Conservation (phyloP, 2,113 vertebrate species). For the Chaetorhynchus papuensis region DNA sequence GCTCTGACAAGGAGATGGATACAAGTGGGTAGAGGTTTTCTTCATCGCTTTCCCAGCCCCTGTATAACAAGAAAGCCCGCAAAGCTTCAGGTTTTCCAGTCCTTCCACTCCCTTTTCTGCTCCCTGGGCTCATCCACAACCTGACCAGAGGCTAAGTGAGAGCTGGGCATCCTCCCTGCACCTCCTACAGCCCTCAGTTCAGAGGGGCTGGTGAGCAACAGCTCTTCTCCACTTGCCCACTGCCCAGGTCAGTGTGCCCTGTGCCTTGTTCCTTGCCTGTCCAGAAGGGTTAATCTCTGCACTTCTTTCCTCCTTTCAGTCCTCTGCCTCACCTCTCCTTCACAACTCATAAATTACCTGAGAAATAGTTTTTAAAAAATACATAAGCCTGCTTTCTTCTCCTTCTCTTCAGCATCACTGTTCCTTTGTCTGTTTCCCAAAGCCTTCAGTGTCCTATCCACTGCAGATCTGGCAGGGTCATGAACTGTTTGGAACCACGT, state of each 20-base stretch:
- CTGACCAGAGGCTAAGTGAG: not conserved
- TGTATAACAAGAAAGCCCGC: not conserved
- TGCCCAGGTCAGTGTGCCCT: not conserved
- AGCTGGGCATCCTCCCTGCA: not conserved
- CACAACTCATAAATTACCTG: not conserved
- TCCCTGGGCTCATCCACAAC: not conserved
- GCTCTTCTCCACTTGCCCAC: not conserved
- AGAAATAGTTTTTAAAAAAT: not conserved
- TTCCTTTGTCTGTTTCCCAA: not conserved
- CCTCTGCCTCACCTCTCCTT: not conserved
- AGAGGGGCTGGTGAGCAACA: not conserved
- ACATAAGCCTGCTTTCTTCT: not conserved
- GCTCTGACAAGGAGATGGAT: not conserved
- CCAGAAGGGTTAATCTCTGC: fast-evolving
- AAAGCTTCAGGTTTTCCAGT: not conserved
- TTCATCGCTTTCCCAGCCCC: not conserved
- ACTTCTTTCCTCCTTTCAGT: not conserved
- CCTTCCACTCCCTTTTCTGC: not conserved
- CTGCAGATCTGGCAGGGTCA: not conserved
- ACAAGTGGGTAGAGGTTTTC: not conserved
- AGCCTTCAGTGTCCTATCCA: not conserved
- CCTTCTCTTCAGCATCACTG: not conserved
- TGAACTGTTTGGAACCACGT: not conserved
- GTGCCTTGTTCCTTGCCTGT: not conserved
- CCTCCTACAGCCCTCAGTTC: not conserved